phyloP scores from a whole-genome alignment of 2,797 vertebrate genomes.

The Mormyrus hasselquistii region DNA sequence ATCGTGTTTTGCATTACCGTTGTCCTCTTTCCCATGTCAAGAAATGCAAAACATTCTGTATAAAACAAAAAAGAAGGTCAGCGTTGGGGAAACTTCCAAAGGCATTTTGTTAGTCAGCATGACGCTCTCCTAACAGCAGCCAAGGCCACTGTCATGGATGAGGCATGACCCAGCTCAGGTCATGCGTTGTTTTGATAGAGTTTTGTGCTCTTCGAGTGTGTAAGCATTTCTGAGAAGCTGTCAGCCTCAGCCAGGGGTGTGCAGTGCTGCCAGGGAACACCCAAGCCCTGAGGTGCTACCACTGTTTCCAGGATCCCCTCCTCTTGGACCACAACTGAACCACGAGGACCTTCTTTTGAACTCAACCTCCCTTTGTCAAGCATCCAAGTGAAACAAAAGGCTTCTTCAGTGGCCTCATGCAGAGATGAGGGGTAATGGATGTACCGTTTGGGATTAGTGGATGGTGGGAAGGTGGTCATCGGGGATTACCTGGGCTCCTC shows the following conservation, averaged over 20 bases:
- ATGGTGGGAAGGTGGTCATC: background rate
- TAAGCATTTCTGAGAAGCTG: background rate
- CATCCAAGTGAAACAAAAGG: background rate
- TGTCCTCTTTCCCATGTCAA: conserved; percentile 13
- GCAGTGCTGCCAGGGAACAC: conserved; percentile 22
- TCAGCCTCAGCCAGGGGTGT: conserved; percentile 7
- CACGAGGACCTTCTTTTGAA: background rate
- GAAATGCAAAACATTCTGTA: background rate
- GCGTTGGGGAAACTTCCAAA: background rate
- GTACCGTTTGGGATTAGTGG: background rate
- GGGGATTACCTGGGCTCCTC: conserved; percentile 83
- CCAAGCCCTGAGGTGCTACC: conserved; percentile 3
- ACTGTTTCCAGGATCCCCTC: background rate
- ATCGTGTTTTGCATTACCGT: background rate
- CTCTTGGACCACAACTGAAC: conserved; percentile 19
- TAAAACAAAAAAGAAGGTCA: conserved; percentile 4
- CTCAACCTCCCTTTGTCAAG: background rate
- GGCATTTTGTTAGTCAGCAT: background rate
- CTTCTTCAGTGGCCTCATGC: background rate
- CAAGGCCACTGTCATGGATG: background rate
- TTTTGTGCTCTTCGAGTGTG: background rate
- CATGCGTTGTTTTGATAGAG: background rate
- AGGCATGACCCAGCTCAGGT: background rate
- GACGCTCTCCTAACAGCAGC: background rate
- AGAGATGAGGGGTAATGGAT: background rate